phyloP scores from a whole-genome alignment of 2,113 vertebrate genomes.

The Odobenus rosmarus region DNA sequence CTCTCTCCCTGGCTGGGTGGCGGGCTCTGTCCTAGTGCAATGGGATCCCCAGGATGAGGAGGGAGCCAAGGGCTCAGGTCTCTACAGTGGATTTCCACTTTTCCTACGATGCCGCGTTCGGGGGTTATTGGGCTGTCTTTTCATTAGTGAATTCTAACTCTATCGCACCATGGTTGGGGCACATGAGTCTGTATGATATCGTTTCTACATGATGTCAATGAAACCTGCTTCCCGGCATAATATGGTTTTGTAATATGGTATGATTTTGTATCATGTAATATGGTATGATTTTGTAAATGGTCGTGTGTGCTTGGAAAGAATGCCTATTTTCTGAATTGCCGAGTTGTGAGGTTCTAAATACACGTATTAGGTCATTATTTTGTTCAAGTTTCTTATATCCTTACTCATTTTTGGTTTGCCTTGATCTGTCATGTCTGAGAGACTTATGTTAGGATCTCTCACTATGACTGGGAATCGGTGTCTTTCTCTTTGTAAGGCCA shows the following conservation, averaged over 20 bases:
- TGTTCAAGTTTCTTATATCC: neutral
- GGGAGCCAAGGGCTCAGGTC: neutral
- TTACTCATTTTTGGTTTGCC: neutral
- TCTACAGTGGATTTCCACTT: neutral
- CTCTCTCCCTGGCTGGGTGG: neutral
- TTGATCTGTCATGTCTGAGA: neutral
- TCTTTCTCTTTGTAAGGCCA: neutral
- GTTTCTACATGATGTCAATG: neutral
- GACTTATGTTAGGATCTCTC: neutral
- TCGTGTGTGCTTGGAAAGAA: neutral
- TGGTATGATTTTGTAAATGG: neutral
- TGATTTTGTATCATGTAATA: too few species aligned
- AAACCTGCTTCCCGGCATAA: neutral
- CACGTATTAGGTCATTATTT: neutral
- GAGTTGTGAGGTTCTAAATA: neutral
- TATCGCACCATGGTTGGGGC: neutral
- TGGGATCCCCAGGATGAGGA: neutral
- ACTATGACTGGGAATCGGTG: too few species aligned
- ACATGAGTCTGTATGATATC: neutral
- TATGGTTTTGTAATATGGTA: neutral
- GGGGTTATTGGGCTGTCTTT: neutral
- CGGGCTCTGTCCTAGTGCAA: accelerated
- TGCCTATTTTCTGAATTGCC: neutral
- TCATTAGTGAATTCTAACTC: neutral
- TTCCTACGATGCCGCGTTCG: neutral